phyloP scores from a whole-genome alignment of 1,140 invertebrate species.

The Campoletis sonorensis region DNA sequence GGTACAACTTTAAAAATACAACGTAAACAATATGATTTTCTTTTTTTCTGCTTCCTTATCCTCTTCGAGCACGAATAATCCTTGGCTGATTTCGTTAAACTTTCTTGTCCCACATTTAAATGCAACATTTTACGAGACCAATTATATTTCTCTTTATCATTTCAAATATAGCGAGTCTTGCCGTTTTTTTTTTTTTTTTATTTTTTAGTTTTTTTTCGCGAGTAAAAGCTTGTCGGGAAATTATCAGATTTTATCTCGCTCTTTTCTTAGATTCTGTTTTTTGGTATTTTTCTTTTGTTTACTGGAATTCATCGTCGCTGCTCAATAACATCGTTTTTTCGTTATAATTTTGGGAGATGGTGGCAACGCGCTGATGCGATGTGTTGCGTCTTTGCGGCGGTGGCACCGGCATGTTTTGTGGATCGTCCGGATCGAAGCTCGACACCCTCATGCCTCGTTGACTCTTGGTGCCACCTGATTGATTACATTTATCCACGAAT shows the following conservation, averaged over 20 bases:
- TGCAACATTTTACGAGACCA: conserved; percentile 19
- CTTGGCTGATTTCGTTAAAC: background rate
- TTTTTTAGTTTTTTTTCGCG: background rate
- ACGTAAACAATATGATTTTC: background rate
- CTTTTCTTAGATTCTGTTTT: background rate
- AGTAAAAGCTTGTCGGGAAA: background rate
- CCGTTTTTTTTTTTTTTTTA: background rate
- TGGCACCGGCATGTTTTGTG: conserved; percentile 76
- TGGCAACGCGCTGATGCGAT: conserved; percentile 83
- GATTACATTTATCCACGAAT: conserved; percentile 47
- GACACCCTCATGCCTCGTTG: conserved; percentile 81
- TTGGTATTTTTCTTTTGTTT: conserved; percentile 62
- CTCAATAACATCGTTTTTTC: conserved; percentile 97
- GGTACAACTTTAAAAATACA: background rate
- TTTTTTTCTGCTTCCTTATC: background rate
- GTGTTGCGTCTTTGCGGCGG: conserved; percentile 78
- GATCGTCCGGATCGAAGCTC: conserved; percentile 83
- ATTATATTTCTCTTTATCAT: background rate
- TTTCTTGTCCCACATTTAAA: conserved; percentile 4
- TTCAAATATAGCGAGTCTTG: conserved; percentile 17
- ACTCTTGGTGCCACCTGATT: conserved; percentile 80
- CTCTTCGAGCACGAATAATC: conserved; percentile 15
- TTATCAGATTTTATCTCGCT: background rate
- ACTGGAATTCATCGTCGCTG: conserved; percentile 98
- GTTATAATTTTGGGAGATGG: conserved; percentile 91